These are phyloP conservation scores for Porphyrio hochstetteri DNA, from an alignment of 2,113 vertebrate species.

Conservation along the genomic window DNA sequence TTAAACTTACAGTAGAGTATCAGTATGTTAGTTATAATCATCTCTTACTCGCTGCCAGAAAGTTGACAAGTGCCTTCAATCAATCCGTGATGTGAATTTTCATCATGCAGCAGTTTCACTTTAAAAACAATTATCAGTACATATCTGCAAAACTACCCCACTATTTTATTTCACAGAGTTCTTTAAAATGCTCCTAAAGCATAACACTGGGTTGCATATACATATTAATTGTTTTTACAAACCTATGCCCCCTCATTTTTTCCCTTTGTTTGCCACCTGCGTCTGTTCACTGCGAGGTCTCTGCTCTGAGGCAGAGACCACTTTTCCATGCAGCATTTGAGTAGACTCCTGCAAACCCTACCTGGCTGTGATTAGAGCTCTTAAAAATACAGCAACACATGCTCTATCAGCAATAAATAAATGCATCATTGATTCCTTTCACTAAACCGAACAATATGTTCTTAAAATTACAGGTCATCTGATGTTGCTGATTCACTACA, in stretches of 20 bases:
- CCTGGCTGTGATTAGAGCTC: background rate
- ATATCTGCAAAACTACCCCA: background rate
- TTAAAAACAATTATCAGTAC: background rate
- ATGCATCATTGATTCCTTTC: slow-evolving; percentile 35
- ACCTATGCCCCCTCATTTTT: background rate
- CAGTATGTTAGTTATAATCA: background rate
- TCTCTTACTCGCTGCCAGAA: background rate
- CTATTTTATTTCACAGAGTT: background rate
- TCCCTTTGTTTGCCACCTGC: background rate
- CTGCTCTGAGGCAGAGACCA: background rate
- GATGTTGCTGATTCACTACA: slow-evolving; percentile 22
- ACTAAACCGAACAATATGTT: slow-evolving; percentile 22
- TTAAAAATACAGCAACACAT: slow-evolving; percentile 3
- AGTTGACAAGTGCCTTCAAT: slow-evolving; percentile 20
- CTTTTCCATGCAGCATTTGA: background rate
- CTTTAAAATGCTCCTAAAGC: background rate
- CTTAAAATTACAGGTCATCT: slow-evolving; percentile 25
- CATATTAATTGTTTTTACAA: background rate
- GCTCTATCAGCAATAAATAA: slow-evolving; percentile 32
- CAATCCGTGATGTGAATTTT: background rate
- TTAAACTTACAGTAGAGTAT: background rate
- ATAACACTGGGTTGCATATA: background rate
- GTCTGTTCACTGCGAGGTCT: background rate
- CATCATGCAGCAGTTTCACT: background rate
- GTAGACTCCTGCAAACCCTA: background rate